Evolutionary conservation across 2,113 vertebrate genomes (phyloP).

Genomic region (Pristiophorus japonicus): DNA sequence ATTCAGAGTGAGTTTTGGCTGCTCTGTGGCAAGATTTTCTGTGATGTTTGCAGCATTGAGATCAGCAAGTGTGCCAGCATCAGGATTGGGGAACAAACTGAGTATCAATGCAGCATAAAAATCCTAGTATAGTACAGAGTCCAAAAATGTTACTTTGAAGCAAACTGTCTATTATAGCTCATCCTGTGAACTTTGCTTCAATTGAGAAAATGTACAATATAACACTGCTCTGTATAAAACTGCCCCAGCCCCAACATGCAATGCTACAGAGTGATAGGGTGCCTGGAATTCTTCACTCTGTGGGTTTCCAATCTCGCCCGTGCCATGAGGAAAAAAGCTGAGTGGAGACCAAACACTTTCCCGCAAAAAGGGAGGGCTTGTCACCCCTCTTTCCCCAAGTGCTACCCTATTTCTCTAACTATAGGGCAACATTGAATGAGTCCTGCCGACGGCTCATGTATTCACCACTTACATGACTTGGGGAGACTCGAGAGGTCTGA

Average conservation of each 20-base stretch:
- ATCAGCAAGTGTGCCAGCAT: background rate
- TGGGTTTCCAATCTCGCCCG: background rate
- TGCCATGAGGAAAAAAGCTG: background rate
- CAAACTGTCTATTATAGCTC: too few species aligned
- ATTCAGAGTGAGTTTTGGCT: too few species aligned
- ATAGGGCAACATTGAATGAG: background rate
- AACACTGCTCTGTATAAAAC: too few species aligned
- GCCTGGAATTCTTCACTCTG: too few species aligned
- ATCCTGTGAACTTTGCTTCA: too few species aligned
- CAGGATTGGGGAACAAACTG: background rate
- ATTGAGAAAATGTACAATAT: too few species aligned
- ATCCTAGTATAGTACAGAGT: background rate
- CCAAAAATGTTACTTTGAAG: background rate
- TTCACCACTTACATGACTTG: background rate
- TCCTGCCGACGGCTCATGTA: background rate
- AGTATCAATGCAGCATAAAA: background rate
- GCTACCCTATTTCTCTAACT: background rate
- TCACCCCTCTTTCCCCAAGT: background rate
- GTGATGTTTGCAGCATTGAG: background rate
- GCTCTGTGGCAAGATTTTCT: too few species aligned
- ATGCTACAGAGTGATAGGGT: too few species aligned
- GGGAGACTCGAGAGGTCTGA: background rate
- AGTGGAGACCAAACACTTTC: background rate
- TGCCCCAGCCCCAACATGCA: too few species aligned
- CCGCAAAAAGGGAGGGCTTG: background rate